Evolutionary conservation across 2,797 vertebrate species (phyloP).

Genomic region (Crocidura indochinensis): DNA sequence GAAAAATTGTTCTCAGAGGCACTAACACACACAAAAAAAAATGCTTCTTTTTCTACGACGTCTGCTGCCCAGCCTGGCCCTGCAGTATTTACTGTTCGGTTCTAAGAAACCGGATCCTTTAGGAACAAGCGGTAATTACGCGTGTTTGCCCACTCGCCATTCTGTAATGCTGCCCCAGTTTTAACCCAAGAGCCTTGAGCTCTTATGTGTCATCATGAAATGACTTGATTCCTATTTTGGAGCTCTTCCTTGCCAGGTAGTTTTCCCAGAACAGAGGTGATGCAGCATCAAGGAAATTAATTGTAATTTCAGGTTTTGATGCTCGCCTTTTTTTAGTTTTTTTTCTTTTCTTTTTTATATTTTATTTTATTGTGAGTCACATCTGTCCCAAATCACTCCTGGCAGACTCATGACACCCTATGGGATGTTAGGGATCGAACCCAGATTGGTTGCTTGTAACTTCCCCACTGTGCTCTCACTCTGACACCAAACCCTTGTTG

Average conservation of each 20-base stretch:
- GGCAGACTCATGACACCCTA: no score
- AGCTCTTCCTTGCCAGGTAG: neutral
- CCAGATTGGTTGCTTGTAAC: no score
- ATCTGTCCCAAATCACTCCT: no score
- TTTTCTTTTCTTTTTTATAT: no score
- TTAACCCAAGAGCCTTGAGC: conserved; percentile 47
- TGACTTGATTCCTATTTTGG: conserved; percentile 35
- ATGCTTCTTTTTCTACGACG: neutral
- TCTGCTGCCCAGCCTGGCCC: conserved; percentile 17
- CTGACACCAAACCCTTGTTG: no score
- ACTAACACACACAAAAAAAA: neutral
- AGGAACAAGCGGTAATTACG: conserved; percentile 20
- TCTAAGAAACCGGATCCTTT: conserved; percentile 32
- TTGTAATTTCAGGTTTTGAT: conserved; percentile 55
- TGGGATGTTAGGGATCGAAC: no score
- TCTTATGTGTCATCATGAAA: neutral
- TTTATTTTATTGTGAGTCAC: no score
- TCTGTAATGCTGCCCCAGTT: neutral
- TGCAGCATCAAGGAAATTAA: neutral
- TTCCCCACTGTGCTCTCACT: no score
- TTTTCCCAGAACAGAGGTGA: conserved; percentile 62
- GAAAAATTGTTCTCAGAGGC: neutral
- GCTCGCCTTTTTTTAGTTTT: neutral
- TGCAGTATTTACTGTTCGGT: neutral
- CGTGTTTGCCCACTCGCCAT: conserved; percentile 11